Conservation (phyloP, 2,113 vertebrate species). For the Eleginops maclovinus region DNA sequence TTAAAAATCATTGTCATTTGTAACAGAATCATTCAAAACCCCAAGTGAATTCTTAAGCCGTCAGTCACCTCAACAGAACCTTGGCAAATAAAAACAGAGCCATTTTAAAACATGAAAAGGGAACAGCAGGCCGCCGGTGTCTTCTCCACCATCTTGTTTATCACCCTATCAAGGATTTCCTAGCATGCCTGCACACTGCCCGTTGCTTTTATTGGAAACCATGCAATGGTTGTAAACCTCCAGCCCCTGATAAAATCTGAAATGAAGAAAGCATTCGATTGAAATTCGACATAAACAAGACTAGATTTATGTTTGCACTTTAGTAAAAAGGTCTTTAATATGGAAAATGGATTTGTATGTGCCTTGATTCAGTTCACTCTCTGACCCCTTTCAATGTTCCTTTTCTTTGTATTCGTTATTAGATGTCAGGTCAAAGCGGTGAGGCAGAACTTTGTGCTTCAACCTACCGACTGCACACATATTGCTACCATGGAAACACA, state of each 20-base stretch:
- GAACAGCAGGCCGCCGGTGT: neutral
- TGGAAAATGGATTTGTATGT: neutral
- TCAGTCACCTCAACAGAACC: neutral
- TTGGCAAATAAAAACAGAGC: neutral
- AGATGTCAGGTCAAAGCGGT: neutral
- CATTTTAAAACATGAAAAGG: conserved; percentile 5
- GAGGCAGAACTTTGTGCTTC: neutral
- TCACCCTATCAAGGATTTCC: conserved; percentile 19
- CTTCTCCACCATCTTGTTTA: conserved; percentile 19
- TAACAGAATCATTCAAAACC: neutral
- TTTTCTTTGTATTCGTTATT: neutral
- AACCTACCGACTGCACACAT: too few relatives aligned
- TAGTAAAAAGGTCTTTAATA: neutral
- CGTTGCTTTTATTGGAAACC: conserved; percentile 9
- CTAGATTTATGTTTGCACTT: conserved; percentile 5
- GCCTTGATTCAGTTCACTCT: too few relatives aligned
- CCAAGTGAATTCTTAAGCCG: neutral
- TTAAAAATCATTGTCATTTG: neutral
- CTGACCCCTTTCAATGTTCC: neutral
- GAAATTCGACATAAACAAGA: conserved; percentile 23
- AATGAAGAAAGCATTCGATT: conserved; percentile 7
- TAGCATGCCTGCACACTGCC: conserved; percentile 2
- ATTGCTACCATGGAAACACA: too few relatives aligned
- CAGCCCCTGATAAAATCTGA: neutral
- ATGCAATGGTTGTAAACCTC: conserved; percentile 1